These are phyloP conservation scores for Monopterus albus DNA, from an alignment of 2,113 vertebrate species.

Conservation along the genomic window DNA sequence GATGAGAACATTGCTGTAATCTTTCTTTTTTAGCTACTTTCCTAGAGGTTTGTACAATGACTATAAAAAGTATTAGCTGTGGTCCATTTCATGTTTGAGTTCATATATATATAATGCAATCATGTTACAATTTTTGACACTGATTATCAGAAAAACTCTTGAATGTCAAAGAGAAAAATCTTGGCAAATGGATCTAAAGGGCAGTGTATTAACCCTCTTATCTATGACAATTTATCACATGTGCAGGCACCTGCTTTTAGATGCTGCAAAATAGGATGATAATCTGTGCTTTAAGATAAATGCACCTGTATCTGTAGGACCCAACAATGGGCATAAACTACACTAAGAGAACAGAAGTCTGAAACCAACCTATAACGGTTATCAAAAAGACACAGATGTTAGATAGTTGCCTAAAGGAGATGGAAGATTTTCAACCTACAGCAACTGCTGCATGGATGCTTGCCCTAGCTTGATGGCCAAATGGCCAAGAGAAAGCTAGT, in stretches of 20 bases:
- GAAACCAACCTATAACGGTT: too few species aligned
- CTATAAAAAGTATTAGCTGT: slow-evolving; percentile 32
- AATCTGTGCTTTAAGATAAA: too few species aligned
- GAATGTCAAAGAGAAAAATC: not conserved
- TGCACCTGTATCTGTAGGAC: too few species aligned
- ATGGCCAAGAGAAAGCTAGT: too few species aligned
- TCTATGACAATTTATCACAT: not conserved
- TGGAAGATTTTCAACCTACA: too few species aligned
- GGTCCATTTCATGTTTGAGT: slow-evolving; percentile 23
- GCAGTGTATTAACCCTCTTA: not conserved
- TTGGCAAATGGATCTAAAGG: not conserved
- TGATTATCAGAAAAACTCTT: slow-evolving; percentile 1
- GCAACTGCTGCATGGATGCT: too few species aligned
- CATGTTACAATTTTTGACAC: slow-evolving; percentile 60
- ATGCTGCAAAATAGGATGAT: not conserved
- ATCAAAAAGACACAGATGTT: too few species aligned
- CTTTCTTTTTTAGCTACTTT: slow-evolving; percentile 5
- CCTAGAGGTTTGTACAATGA: slow-evolving; percentile 5
- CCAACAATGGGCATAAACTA: too few species aligned
- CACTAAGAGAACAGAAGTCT: too few species aligned
- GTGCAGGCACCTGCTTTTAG: not conserved
- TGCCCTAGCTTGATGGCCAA: too few species aligned
- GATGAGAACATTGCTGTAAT: not conserved
- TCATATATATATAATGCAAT: too few species aligned
- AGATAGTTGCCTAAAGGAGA: too few species aligned